Evolutionary conservation across 2,888 invertebrate species (phyloP).

Genomic region (Tortricodes alternella): DNA sequence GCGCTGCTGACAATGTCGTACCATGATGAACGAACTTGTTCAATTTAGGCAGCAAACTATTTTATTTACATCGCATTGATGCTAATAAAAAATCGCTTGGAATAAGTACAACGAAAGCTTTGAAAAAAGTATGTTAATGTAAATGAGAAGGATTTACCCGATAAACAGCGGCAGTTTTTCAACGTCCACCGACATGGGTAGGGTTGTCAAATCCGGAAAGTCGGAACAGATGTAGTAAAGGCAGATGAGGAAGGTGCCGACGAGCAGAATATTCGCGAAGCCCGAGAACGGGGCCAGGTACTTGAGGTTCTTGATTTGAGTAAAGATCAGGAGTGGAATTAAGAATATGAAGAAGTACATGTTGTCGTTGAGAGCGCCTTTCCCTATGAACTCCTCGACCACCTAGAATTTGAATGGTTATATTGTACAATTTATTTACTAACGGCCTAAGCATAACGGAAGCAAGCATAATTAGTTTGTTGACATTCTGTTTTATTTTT

Average conservation of each 20-base stretch:
- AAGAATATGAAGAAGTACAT: slow-evolving; percentile 70
- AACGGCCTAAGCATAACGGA: neutral
- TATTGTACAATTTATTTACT: neutral
- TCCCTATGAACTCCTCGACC: slow-evolving; percentile 49
- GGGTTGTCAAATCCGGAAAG: slow-evolving; percentile 66
- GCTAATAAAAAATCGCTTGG: no score
- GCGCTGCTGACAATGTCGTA: no score
- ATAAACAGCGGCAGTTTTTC: slow-evolving; percentile 92
- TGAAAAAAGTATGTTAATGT: neutral
- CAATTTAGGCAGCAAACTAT: no score
- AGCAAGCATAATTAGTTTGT: slow-evolving; percentile 3
- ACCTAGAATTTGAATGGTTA: slow-evolving; percentile 52
- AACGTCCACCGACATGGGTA: slow-evolving; percentile 81
- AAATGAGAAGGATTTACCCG: slow-evolving; percentile 62
- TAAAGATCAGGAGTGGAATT: slow-evolving; percentile 66
- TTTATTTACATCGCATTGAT: no score
- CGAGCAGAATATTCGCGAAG: slow-evolving; percentile 91
- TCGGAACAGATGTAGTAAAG: slow-evolving; percentile 89
- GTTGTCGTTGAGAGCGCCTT: slow-evolving; percentile 47
- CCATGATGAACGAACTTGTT: no score
- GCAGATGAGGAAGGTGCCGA: slow-evolving; percentile 90
- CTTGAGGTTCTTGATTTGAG: slow-evolving; percentile 88
- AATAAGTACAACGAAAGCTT: neutral
- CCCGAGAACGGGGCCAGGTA: slow-evolving; percentile 94
- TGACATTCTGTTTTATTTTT: slow-evolving; percentile 10